phyloP scores from a whole-genome alignment of 2,888 invertebrate genomes.

The Arrhopalites spinosus region DNA sequence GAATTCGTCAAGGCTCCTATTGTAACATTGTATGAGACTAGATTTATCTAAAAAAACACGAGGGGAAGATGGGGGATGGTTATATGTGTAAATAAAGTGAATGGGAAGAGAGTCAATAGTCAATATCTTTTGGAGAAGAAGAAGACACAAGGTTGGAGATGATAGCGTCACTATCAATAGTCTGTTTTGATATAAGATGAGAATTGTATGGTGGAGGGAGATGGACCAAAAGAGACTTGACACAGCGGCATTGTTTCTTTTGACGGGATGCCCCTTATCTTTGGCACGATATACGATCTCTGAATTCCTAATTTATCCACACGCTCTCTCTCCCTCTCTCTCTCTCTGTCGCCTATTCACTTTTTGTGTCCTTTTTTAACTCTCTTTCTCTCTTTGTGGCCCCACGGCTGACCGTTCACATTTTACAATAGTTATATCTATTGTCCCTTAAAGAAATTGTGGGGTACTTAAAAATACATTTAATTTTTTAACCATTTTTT shows the following conservation, averaged over 20 bases:
- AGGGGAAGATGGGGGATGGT: neutral
- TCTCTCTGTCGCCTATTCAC: too few species aligned
- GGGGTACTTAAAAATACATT: too few species aligned
- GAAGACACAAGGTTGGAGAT: neutral
- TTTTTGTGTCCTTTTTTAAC: too few species aligned
- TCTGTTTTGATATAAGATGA: too few species aligned
- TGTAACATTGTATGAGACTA: too few species aligned
- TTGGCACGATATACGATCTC: slow-evolving; percentile 39
- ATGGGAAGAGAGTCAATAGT: too few species aligned
- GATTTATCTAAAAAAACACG: too few species aligned
- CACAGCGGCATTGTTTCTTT: slow-evolving; percentile 42
- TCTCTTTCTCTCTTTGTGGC: neutral
- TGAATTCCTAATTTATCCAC: slow-evolving; percentile 29
- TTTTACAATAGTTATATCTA: too few species aligned
- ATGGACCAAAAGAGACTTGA: slow-evolving; percentile 45
- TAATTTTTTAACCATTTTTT: neutral
- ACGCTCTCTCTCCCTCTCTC: slow-evolving; percentile 2
- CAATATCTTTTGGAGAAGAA: neutral
- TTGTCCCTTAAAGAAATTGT: too few species aligned
- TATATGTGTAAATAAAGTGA: neutral
- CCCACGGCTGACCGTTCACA: too few species aligned
- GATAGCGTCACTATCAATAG: too few species aligned
- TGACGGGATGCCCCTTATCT: slow-evolving; percentile 37
- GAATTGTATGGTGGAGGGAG: slow-evolving; percentile 37
- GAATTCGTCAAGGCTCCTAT: neutral